Evolutionary conservation across 2,888 invertebrate genomes (phyloP), one percentile per base, ranked within the genome.

Genomic region (Cordylochernes scorpioides): DNA sequence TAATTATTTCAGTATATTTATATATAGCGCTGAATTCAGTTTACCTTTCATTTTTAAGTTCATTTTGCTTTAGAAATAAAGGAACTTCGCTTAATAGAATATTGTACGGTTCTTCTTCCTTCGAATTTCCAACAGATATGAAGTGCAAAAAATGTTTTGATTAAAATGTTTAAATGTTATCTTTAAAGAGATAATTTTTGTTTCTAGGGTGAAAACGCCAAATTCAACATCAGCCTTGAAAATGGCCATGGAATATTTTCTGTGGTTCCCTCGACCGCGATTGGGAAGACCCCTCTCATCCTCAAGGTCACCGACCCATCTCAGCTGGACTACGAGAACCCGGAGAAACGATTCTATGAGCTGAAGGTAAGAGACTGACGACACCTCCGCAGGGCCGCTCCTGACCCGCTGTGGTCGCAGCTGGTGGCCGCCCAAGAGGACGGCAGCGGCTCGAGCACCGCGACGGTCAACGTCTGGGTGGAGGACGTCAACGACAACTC

Each of bases 231-330:
- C 17, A 54, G 56, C 5, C 46, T 74, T 5, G 53, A 61, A 33
- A 65, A 67, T 40, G 57, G 66, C 0, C 58, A 59, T 21, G 59
- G 58, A 1, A 38, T 46, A 15, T 69, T 69, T 49, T 52, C 59
- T 1, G 63, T 74, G 0, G 67, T 62, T 30, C 71, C 71, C 0
- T 56, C 58, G 10, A 58, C 62, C 12, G 71, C 68, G 1, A 65
- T 68, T 46, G 72, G 72, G 1, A 60, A 70, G 35, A 69, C 71
- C 0, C 71, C 72, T 0, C 63, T 74, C 1, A 67, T 70, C 17
- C 63, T 75, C 5, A 67, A 66, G 52, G 66, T 73, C 0, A 57
- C 60, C 30, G 62, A 72, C 45, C 61, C 67, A 3, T 55, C 58
- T 2, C 63, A 61, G 32, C 49, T 74, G 22, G 73, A 74, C 50